Evolutionary conservation across 2,888 invertebrate species (phyloP).

Genomic region (Drosophila leonis): DNA sequence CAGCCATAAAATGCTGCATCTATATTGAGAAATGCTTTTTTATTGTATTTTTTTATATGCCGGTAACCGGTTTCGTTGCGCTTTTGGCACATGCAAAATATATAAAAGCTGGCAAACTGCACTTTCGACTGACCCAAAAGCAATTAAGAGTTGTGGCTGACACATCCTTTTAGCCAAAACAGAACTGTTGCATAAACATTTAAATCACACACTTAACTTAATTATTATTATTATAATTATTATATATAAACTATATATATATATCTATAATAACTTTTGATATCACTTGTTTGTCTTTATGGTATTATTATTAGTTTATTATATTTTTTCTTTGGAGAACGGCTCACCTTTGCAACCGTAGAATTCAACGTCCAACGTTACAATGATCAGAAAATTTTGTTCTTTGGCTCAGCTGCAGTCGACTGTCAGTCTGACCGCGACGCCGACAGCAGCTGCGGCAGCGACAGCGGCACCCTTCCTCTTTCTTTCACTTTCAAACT

Average conservation of each 20-base stretch:
- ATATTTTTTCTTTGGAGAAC: constrained; percentile 58
- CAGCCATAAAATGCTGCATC: constrained; percentile 13
- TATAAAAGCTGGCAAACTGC: constrained; percentile 37
- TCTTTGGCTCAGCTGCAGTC: constrained; percentile 74
- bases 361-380: constrained; percentile 86
- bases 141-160: constrained; percentile 4
- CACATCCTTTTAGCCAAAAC: constrained; percentile 18
- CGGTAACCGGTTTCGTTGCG: constrained; percentile 76
- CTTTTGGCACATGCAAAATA: constrained; percentile 49
- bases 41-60: constrained; percentile 31
- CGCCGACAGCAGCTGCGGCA: constrained; percentile 28
- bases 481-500: constrained; percentile 80
- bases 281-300: constrained; percentile 36
- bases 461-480: constrained; percentile 50
- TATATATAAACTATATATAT: constrained; percentile 15
- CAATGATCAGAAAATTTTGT: constrained; percentile 84
- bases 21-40: constrained; percentile 6
- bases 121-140: constrained; percentile 49
- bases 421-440: constrained; percentile 30
- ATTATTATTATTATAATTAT: constrained; percentile 15
- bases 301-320: constrained; percentile 43
- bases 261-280: constrained; percentile 18
- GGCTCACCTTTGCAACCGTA: constrained; percentile 85
- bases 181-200: constrained; percentile 15
- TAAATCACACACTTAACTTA: constrained; percentile 38